Evolutionary conservation across 2,113 vertebrate species (phyloP).

Genomic region (Vulpes vulpes): DNA sequence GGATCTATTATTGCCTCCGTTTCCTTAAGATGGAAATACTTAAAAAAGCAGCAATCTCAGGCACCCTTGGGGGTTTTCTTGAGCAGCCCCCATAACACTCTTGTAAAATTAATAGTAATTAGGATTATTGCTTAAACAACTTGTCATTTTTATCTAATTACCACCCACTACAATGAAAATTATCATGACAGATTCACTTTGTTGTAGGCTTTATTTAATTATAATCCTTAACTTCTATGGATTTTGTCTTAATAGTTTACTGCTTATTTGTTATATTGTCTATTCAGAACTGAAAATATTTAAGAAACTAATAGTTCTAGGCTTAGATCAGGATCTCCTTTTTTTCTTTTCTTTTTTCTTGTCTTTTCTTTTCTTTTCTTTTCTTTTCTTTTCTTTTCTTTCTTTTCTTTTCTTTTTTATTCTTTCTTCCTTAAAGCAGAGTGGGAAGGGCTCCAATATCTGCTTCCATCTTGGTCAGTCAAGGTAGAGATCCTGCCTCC

Average conservation of each 20-base stretch:
- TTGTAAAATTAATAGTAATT: slow-evolving; percentile 68
- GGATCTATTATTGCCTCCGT: neutral
- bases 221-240: neutral
- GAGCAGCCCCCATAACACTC: neutral
- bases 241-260: neutral
- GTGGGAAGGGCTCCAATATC: neutral
- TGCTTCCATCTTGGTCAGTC: neutral
- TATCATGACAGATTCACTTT: slow-evolving; percentile 46
- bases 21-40: neutral
- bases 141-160: slow-evolving; percentile 70
- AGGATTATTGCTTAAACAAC: slow-evolving; percentile 63
- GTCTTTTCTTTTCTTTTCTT: no score
- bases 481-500: neutral
- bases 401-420: no score
- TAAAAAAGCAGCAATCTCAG: neutral
- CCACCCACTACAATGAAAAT: slow-evolving; percentile 35
- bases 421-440: neutral
- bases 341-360: no score
- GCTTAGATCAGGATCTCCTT: neutral
- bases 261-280: neutral
- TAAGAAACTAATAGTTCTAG: neutral
- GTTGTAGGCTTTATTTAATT: slow-evolving; percentile 55
- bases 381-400: neutral
- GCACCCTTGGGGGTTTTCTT: neutral
- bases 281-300: neutral